Percentiles rank a stretch among this genome's conserved stretches.
These are phyloP conservation scores for Lottia gigantea DNA, from an alignment of 2,888 invertebrate genomes.

Conservation along the genomic window DNA sequence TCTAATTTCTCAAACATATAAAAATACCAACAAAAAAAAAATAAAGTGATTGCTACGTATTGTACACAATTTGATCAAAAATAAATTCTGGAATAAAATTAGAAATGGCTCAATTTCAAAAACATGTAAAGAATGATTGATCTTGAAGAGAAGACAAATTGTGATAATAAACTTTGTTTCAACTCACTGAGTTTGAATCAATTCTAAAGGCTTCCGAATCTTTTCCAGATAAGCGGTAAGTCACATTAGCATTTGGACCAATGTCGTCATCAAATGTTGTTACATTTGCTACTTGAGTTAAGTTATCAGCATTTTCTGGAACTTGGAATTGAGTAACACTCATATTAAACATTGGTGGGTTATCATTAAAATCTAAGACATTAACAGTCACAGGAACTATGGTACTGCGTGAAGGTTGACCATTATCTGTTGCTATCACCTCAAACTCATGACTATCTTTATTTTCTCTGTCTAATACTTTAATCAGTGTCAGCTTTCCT, in stretches of 20 bases:
- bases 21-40: too few species aligned
- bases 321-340: conserved; percentile 31
- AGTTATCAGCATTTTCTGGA: conserved; percentile 43
- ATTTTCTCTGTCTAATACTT: conserved; percentile 74
- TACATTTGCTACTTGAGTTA: conserved; percentile 74
- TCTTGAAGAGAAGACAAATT: too few species aligned
- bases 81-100: too few species aligned
- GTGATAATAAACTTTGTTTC: too few species aligned
- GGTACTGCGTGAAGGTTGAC: conserved; percentile 41
- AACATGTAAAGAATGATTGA: too few species aligned
- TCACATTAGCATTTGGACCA: conserved; percentile 75
- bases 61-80: too few species aligned
- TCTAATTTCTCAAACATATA: too few species aligned
- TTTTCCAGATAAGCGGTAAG: conserved; percentile 81
- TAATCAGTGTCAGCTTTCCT: conserved; percentile 52
- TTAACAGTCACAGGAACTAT: conserved; percentile 70
- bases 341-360: conserved; percentile 70
- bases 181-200: conserved; percentile 68
- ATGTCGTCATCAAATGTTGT: conserved; percentile 77
- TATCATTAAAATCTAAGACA: conserved; percentile 60
- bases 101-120: not conserved
- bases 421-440: conserved; percentile 53
- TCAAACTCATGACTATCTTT: conserved; percentile 35
- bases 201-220: conserved; percentile 79
- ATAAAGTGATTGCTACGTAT: too few species aligned